These are phyloP conservation scores for Pogonocherus hispidulus DNA, from an alignment of 2,888 invertebrate species.

Conservation along the genomic window DNA sequence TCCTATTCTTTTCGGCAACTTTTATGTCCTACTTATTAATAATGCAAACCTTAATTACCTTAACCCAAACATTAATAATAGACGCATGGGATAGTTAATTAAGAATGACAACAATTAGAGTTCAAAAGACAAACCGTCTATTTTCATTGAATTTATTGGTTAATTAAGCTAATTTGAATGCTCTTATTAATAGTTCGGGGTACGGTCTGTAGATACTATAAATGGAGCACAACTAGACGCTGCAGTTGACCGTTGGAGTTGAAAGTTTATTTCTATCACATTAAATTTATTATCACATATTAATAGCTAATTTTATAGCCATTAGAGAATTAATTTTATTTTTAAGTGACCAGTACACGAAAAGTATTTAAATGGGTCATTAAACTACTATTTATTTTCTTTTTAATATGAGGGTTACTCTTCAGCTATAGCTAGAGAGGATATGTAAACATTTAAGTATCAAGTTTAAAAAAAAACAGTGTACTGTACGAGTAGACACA, in stretches of 20 bases:
- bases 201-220: not conserved
- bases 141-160: slow-evolving; percentile 19
- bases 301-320: too few species aligned
- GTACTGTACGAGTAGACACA: too few species aligned
- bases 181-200: slow-evolving; percentile 5
- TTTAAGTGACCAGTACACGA: too few species aligned
- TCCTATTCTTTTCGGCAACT: too few species aligned
- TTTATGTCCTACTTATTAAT: not conserved
- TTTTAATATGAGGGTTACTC: too few species aligned
- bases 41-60: not conserved
- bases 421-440: too few species aligned
- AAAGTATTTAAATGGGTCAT: too few species aligned
- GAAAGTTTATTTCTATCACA: not conserved
- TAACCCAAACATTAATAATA: slow-evolving; percentile 1
- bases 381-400: too few species aligned
- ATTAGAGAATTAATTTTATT: too few species aligned
- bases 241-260: slow-evolving; percentile 7
- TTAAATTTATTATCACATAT: not conserved
- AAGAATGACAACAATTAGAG: slow-evolving; percentile 1
- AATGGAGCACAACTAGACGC: not conserved
- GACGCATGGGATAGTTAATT: slow-evolving; percentile 3
- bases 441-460: too few species aligned
- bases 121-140: not conserved
- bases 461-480: too few species aligned
- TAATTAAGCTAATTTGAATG: slow-evolving; percentile 23